Evolutionary conservation across 2,797 vertebrate genomes (phyloP).

Genomic region (Notolepis coatsorum): DNA sequence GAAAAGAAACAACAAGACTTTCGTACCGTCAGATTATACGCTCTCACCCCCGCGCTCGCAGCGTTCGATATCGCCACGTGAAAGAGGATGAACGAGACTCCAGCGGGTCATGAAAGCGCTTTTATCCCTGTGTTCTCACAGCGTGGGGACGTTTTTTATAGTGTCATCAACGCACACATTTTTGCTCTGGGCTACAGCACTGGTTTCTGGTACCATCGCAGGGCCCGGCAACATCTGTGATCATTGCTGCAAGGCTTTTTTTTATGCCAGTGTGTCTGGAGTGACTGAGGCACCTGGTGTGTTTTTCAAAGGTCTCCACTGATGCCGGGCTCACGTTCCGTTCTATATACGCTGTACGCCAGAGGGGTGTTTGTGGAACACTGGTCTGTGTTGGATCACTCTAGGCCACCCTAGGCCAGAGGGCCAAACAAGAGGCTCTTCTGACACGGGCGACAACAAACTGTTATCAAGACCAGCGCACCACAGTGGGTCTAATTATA

Average conservation of each 20-base stretch:
- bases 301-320: not conserved
- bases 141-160: slow-evolving; percentile 23
- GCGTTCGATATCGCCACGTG: too few relatives aligned
- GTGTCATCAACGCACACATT: slow-evolving; percentile 26
- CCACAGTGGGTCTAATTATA: slow-evolving; percentile 26
- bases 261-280: slow-evolving; percentile 46
- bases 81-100: slow-evolving; percentile 30
- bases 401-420: not conserved
- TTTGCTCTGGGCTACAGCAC: not conserved
- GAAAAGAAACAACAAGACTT: not conserved
- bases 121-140: slow-evolving; percentile 39
- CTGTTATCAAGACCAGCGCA: too few relatives aligned
- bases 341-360: slow-evolving; percentile 16
- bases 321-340: slow-evolving; percentile 7
- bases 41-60: too few relatives aligned
- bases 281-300: slow-evolving; percentile 29
- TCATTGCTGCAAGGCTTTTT: slow-evolving; percentile 44
- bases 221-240: slow-evolving; percentile 54
- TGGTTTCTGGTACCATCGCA: slow-evolving; percentile 44
- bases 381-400: slow-evolving; percentile 24
- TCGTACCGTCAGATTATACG: too few relatives aligned
- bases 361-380: slow-evolving; percentile 36
- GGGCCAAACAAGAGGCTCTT: too few relatives aligned
- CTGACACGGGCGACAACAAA: too few relatives aligned
- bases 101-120: slow-evolving; percentile 41